Conservation (phyloP, 2,113 vertebrate species). For the Raja brachyura region DNA sequence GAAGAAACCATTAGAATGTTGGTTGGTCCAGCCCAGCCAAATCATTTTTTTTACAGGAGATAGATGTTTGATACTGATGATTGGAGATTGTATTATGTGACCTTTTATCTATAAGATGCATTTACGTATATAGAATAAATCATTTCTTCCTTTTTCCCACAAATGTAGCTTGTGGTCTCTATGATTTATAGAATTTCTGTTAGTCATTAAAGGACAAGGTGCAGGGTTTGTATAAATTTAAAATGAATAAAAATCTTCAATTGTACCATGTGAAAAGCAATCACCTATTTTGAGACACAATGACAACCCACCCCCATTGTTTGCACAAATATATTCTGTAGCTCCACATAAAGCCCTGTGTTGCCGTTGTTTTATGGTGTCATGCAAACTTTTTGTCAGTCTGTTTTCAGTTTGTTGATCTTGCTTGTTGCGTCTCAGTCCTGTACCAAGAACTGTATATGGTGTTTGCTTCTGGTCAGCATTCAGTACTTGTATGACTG, state of each 20-base stretch:
- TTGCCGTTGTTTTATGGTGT: neutral
- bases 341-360: neutral
- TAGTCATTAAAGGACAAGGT: neutral
- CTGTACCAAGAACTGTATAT: neutral
- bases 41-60: neutral
- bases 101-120: slow-evolving; percentile 11
- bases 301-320: neutral
- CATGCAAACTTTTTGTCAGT: neutral
- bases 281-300: neutral
- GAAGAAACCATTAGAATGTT: neutral
- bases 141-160: neutral
- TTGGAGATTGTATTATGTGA: neutral
- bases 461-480: neutral
- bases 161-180: slow-evolving; percentile 22
- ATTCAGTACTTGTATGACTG: neutral
- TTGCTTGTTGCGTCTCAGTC: neutral
- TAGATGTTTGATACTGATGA: neutral
- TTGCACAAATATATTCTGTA: neutral
- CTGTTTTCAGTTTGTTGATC: neutral
- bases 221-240: slow-evolving; percentile 33
- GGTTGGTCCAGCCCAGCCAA: neutral
- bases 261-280: neutral
- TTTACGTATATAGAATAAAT: slow-evolving; percentile 32
- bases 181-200: neutral
- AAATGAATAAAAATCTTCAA: neutral